Conservation (phyloP, 2,113 vertebrate species). For the Corapipo altera region DNA sequence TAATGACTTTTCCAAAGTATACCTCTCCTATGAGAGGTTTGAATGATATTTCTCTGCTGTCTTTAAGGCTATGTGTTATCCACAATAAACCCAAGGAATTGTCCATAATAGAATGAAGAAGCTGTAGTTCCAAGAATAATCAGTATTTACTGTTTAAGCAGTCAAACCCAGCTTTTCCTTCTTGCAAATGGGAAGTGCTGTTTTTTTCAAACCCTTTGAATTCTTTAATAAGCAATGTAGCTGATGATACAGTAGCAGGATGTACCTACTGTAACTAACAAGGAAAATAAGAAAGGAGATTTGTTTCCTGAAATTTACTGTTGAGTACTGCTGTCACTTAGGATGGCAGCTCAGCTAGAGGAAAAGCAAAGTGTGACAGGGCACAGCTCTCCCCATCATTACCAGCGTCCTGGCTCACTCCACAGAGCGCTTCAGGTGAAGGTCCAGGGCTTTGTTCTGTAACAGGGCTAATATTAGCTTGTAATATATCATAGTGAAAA, state of each 20-base stretch:
- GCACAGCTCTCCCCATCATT: not conserved
- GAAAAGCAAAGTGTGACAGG: rapidly evolving
- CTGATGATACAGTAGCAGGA: not conserved
- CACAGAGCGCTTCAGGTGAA: not conserved
- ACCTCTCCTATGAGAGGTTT: not conserved
- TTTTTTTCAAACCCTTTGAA: not conserved
- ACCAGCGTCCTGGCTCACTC: not conserved
- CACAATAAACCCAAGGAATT: not conserved
- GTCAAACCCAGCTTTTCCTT: not conserved
- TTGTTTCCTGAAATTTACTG: not conserved
- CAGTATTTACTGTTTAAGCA: not conserved
- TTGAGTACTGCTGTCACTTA: rapidly evolving
- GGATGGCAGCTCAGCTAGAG: not conserved
- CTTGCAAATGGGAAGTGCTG: not conserved
- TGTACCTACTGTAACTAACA: not conserved
- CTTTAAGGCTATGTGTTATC: not conserved
- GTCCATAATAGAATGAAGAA: not conserved
- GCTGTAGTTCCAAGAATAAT: not conserved
- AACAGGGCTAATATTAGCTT: not conserved
- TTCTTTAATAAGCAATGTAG: not conserved
- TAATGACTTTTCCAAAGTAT: not conserved
- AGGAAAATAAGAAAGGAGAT: not conserved
- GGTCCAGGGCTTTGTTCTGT: not conserved
- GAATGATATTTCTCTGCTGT: not conserved
- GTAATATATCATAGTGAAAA: not conserved